Conservation (phyloP, 2,797 vertebrate genomes). For the Sebastes oblongus region DNA sequence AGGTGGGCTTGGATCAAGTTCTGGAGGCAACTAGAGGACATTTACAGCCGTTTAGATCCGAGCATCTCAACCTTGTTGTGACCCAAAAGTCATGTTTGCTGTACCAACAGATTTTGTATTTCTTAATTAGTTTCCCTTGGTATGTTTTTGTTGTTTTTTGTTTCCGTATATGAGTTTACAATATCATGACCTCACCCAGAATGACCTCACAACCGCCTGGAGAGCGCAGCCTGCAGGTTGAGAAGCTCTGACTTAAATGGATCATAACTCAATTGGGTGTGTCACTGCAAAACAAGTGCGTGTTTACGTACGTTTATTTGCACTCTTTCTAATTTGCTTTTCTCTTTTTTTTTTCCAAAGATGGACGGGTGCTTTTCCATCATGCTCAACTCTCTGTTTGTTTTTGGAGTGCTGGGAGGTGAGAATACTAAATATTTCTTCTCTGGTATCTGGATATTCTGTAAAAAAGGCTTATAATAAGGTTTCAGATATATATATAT, state of each 20-base stretch:
- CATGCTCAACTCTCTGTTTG: constrained; percentile 70
- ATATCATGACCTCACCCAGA: constrained; percentile 6
- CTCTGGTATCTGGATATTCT: neutral
- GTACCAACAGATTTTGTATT: neutral
- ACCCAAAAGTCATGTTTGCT: neutral
- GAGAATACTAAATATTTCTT: constrained; percentile 7
- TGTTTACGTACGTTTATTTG: neutral
- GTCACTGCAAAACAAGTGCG: neutral
- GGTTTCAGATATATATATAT: neutral
- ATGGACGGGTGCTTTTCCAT: constrained; percentile 55
- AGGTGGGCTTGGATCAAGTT: neutral
- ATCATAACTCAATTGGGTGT: neutral
- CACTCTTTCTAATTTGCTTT: neutral
- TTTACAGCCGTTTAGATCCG: neutral
- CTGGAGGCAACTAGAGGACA: neutral
- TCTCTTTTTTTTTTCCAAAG: constrained; percentile 21
- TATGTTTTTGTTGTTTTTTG: neutral
- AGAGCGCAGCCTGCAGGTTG: neutral
- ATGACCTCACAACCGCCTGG: neutral
- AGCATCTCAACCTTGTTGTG: neutral
- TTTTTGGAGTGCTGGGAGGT: constrained; percentile 72
- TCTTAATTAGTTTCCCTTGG: neutral
- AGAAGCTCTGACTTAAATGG: neutral
- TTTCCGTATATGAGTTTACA: neutral
- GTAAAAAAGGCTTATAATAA: neutral